A percentile compares a stretch with the other conserved stretches of the same genome.
phyloP scores from a whole-genome alignment of 2,113 vertebrate species.

The Alethe castanea region DNA sequence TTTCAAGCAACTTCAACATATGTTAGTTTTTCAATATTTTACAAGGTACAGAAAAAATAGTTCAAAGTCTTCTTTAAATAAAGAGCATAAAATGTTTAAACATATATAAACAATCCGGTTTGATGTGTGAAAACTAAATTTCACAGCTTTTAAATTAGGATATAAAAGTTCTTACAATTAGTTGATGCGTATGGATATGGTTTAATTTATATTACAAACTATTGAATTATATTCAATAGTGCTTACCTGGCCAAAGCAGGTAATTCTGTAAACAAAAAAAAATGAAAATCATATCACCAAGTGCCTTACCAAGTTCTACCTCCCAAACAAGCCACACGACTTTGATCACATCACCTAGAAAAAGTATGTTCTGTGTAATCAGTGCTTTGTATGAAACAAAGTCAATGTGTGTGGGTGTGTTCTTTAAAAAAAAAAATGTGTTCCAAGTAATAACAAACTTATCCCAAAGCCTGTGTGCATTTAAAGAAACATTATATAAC shows the following conservation, averaged over 20 bases:
- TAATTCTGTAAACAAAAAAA: constrained; percentile 89
- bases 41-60: constrained; percentile 94
- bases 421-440: constrained; percentile 59
- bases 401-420: constrained; percentile 65
- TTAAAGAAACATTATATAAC: constrained; percentile 75
- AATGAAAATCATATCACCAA: constrained; percentile 75
- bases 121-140: constrained; percentile 87
- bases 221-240: constrained; percentile 85
- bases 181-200: constrained; percentile 78
- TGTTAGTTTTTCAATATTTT: constrained; percentile 94
- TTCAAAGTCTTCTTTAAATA: constrained; percentile 97
- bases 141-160: constrained; percentile 86
- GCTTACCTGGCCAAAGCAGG: constrained; percentile 79
- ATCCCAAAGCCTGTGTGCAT: constrained; percentile 77
- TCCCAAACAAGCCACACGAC: constrained; percentile 69
- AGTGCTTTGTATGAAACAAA: constrained; percentile 77
- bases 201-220: constrained; percentile 89
- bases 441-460: constrained; percentile 80
- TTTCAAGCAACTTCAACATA: constrained; percentile 88
- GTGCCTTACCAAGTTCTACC: constrained; percentile 68
- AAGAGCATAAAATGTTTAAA: constrained; percentile 90
- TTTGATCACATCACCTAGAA: constrained; percentile 72
- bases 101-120: constrained; percentile 85
- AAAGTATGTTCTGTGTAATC: constrained; percentile 66
- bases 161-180: constrained; percentile 86